phyloP scores from a whole-genome alignment of 2,113 vertebrate species.

The Marmota monax region DNA sequence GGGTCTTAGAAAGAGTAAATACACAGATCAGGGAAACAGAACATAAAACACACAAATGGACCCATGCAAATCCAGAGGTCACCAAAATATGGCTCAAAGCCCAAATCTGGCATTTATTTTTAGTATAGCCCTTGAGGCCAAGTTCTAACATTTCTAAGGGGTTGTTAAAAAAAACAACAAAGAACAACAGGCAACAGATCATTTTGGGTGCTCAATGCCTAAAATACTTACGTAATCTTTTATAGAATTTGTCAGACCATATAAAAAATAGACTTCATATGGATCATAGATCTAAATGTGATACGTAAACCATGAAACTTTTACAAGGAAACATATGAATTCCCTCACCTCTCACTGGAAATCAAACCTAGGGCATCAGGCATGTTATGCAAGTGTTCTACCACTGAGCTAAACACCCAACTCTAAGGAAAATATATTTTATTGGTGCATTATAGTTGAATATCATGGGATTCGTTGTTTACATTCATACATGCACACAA shows the following conservation, averaged over 20 bases:
- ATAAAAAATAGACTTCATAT: background rate
- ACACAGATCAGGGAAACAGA: no score
- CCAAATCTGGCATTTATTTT: background rate
- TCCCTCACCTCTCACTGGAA: no score
- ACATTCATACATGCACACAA: no score
- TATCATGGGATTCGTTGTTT: no score
- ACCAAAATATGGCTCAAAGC: background rate
- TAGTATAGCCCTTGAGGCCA: background rate
- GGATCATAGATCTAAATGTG: background rate
- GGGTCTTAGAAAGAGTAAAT: no score
- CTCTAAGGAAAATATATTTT: no score
- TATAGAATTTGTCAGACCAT: background rate
- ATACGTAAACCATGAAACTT: background rate
- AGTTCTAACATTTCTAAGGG: background rate
- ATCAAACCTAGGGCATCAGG: no score
- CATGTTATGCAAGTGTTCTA: no score
- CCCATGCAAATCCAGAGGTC: background rate
- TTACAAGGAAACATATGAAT: no score
- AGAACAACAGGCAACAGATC: background rate
- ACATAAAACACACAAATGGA: no score
- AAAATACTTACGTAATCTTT: background rate
- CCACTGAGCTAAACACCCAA: no score
- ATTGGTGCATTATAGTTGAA: no score
- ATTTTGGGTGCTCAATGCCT: background rate
- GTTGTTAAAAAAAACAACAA: background rate